Evolutionary conservation across 2,797 vertebrate species (phyloP), one percentile per base, ranked within the genome.

Genomic region (Clamator glandarius): DNA sequence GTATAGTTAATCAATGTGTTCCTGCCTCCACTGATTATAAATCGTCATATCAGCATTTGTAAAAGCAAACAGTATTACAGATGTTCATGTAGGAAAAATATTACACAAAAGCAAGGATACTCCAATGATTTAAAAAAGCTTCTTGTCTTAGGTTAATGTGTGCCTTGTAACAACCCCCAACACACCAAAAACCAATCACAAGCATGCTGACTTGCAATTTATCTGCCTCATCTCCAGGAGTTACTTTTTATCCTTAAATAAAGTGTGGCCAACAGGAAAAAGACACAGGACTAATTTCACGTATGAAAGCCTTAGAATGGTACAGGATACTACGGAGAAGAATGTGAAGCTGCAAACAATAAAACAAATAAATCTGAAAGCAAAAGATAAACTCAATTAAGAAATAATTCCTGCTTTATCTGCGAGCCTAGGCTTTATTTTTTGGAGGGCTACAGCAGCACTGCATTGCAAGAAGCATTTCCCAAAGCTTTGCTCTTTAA

Each of bases 161-260:
- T 79, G 70, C 58, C 74, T 55, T 94, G 77, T 72, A 87, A 87
- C 54, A 94, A 48, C 44, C 67, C 57, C 21, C 26, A 64, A n/a
- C 76, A 52, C 6, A 91, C 23, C 59, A 84, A 80, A 84, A 88
- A 91, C 87, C 84, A 68, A 91, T 81, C 73, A 83, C 68, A 91
- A 78, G 89, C 92, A 84, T 62, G 75, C 78, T 91, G 92, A 87
- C 78, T 94, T 91, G 50, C 52, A 80, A 77, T 87, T 83, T 74
- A 67, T 64, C 70, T 64, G 29, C 4, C 4, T 19, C n/a, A 21
- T 44, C 77, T 76, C 33, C 29, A 83, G 72, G 50, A 87, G 75
- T 14, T 73, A 35, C 36, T 48, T 93, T 86, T 73, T 77, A 64
- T 54, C 46, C 78, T 81, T 74, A 80, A 82, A n/a, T 26, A 76